These are phyloP conservation scores for Caenorhabditis inopinata DNA, from an alignment of 1,140 invertebrate genomes.

Conservation along the genomic window DNA sequence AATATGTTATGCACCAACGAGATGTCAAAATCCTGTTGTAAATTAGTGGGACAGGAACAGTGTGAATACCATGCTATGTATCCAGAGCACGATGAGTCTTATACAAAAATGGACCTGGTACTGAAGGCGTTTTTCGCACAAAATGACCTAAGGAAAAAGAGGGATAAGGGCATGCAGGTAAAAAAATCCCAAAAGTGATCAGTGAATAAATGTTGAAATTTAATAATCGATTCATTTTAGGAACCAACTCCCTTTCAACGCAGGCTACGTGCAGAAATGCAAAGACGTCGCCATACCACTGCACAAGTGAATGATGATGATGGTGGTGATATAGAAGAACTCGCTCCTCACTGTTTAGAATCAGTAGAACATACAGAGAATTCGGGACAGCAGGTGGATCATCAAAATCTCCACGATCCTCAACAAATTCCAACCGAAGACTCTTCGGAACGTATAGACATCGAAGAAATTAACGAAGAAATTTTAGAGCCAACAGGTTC, in stretches of 20 bases:
- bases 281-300: not conserved
- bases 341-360: not conserved
- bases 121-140: not conserved
- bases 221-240: too few relatives aligned
- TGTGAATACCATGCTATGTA: not conserved
- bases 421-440: not conserved
- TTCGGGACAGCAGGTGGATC: not conserved
- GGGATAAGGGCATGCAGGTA: not conserved
- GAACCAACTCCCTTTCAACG: not conserved
- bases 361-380: not conserved
- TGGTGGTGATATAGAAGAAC: not conserved
- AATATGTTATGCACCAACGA: slow-evolving; percentile 14
- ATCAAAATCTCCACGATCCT: not conserved
- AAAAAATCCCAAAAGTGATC: not conserved
- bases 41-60: not conserved
- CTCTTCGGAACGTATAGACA: not conserved
- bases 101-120: not conserved
- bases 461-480: not conserved
- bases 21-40: slow-evolving; percentile 21
- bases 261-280: not conserved
- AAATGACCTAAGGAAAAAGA: not conserved
- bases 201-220: too few relatives aligned
- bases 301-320: not conserved
- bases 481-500: not conserved
- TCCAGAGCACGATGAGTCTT: slow-evolving; percentile 14